Evolutionary conservation across 2,888 invertebrate genomes (phyloP).

Genomic region (Terebella lapidaria): DNA sequence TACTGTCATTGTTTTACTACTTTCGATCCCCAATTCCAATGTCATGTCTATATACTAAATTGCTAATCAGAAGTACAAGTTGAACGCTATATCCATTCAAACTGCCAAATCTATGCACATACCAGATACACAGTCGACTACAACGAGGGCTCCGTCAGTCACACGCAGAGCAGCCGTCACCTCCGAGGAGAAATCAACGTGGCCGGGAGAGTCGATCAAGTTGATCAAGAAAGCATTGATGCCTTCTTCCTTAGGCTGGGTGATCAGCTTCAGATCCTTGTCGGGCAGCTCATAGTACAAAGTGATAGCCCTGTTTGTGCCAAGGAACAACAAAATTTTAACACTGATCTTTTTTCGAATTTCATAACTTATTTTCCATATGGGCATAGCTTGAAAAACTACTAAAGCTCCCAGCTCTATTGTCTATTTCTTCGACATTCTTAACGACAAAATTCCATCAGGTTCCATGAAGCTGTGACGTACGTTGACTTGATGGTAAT

Average conservation of each 20-base stretch:
- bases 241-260: conserved; percentile 64
- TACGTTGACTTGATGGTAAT: conserved; percentile 99
- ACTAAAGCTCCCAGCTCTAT: no score
- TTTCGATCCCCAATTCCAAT: no score
- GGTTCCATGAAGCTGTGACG: conserved; percentile 54
- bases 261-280: conserved; percentile 91
- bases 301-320: conserved; percentile 95
- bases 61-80: no score
- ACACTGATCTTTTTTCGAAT: no score
- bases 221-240: conserved; percentile 96
- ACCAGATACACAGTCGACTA: conserved; percentile 99
- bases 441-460: no score
- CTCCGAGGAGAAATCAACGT: conserved; percentile 99
- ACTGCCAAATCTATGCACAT: conserved; percentile 35
- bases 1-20: no score
- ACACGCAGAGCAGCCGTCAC: conserved; percentile 99
- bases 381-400: no score
- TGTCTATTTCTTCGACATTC: no score
- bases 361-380: no score
- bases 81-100: no score
- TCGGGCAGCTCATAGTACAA: conserved; percentile 97
- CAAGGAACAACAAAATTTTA: no score
- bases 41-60: no score
- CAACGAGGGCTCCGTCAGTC: conserved; percentile 98
- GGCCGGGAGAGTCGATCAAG: conserved; percentile 98